phyloP scores from a whole-genome alignment of 2,797 vertebrate species.

The Anniella stebbinsi region DNA sequence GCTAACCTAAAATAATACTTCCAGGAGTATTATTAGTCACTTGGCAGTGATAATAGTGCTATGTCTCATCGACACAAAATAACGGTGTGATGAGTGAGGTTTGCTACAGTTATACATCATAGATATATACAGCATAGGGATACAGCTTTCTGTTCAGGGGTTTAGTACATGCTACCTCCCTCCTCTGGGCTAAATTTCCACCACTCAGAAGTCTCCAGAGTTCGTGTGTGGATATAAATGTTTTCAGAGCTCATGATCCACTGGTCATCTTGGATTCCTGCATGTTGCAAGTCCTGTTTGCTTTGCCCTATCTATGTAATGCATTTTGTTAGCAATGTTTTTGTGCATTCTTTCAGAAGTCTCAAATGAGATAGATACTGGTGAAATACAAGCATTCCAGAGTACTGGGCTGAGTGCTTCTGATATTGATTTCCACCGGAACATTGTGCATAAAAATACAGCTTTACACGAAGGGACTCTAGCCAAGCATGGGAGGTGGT shows the following conservation, averaged over 20 bases:
- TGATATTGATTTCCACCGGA: conserved; percentile 26
- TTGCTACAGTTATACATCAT: not conserved
- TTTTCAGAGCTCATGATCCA: not conserved
- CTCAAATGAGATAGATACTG: not conserved
- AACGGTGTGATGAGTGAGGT: not conserved
- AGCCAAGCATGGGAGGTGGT: not conserved
- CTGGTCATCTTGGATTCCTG: not conserved
- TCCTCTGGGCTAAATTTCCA: not conserved
- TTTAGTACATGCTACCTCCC: not conserved
- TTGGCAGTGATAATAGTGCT: not conserved
- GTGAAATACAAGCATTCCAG: not conserved
- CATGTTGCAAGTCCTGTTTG: not conserved
- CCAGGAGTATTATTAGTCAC: too few species aligned
- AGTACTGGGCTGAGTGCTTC: not conserved
- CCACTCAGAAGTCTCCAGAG: not conserved
- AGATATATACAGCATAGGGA: too few species aligned
- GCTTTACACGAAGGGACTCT: conserved; percentile 27
- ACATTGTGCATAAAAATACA: not conserved
- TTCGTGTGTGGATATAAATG: not conserved
- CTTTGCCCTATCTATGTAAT: not conserved
- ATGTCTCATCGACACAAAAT: not conserved
- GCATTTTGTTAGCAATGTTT: not conserved
- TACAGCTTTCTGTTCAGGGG: not conserved
- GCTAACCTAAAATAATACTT: too few species aligned
- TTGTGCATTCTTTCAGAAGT: conserved; percentile 6